phyloP scores from a whole-genome alignment of 2,888 invertebrate species.

The Actias luna region DNA sequence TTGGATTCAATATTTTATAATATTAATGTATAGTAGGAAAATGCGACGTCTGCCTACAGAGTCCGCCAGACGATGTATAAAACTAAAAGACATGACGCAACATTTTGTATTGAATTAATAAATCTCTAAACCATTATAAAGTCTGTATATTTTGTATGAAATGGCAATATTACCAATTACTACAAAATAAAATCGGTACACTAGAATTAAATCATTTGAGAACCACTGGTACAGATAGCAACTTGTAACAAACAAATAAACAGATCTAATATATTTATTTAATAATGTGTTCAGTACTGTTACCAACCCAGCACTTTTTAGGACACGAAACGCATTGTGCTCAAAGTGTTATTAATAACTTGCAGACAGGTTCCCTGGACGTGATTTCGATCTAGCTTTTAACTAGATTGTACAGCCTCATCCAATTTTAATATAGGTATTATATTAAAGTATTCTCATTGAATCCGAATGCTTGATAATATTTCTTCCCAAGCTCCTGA shows the following conservation, averaged over 20 bases:
- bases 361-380: slow-evolving; percentile 30
- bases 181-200: background rate
- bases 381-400: slow-evolving; percentile 41
- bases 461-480: slow-evolving; percentile 73
- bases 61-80: too few relatives aligned
- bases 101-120: too few relatives aligned
- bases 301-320: background rate
- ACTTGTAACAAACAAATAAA: background rate
- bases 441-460: slow-evolving; percentile 67
- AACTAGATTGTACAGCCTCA: slow-evolving; percentile 62
- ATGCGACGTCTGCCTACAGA: too few relatives aligned
- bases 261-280: slow-evolving; percentile 2
- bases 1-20: too few relatives aligned
- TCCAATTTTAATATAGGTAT: slow-evolving; percentile 37
- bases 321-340: slow-evolving; percentile 9
- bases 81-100: too few relatives aligned
- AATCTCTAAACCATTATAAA: too few relatives aligned
- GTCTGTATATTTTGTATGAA: too few relatives aligned
- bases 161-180: background rate
- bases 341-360: background rate
- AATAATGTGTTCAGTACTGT: background rate
- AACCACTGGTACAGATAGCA: background rate
- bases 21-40: too few relatives aligned
- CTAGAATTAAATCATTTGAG: background rate
- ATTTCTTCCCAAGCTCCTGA: slow-evolving; percentile 59